A percentile compares a stretch with the other conserved stretches of the same genome.
Conservation (phyloP, 2,113 vertebrate species). For the Echinops telfairi region DNA sequence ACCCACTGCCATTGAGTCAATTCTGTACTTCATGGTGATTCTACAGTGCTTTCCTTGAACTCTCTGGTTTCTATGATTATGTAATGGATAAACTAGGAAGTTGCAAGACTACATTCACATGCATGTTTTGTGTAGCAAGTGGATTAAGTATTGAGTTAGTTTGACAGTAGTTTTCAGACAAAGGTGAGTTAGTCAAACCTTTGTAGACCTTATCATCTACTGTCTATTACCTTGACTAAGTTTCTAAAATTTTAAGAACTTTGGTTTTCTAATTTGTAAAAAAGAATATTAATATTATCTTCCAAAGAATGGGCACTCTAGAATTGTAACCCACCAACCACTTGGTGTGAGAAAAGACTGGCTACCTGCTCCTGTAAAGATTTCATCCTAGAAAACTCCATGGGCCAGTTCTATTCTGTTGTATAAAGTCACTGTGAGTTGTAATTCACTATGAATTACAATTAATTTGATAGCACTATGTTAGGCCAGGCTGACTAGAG, state of each 20-base stretch:
- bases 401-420: no score
- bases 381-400: no score
- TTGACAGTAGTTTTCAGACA: slow-evolving; percentile 1
- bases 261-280: slow-evolving; percentile 32
- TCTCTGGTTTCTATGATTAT: background rate
- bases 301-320: background rate
- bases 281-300: background rate
- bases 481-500: no score
- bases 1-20: no score
- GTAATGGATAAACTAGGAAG: background rate
- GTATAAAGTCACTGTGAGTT: no score
- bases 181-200: slow-evolving; percentile 32
- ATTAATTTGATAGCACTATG: no score
- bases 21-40: background rate
- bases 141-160: background rate
- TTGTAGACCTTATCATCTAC: background rate
- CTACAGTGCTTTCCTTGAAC: slow-evolving; percentile 9
- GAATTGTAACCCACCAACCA: background rate
- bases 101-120: background rate
- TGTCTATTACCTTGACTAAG: background rate
- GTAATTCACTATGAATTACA: no score
- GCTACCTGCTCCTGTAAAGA: no score
- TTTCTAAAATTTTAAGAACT: slow-evolving; percentile 8
- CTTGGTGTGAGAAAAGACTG: no score
- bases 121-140: background rate